Evolutionary conservation across 2,797 vertebrate genomes (phyloP).

Genomic region (Echiichthys vipera): DNA sequence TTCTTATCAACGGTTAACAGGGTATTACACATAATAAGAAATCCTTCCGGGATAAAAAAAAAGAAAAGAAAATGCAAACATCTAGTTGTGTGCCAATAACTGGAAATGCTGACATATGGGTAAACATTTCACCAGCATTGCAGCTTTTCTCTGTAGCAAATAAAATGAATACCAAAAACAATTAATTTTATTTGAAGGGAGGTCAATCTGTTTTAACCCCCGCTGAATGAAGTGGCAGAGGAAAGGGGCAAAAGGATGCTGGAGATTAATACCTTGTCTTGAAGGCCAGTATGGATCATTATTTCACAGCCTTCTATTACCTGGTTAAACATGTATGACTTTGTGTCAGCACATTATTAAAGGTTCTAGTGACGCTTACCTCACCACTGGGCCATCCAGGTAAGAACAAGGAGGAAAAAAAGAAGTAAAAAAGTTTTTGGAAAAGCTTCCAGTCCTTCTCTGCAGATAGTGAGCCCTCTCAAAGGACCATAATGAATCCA

Average conservation of each 20-base stretch:
- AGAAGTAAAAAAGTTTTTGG: conserved; percentile 43
- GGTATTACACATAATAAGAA: conserved; percentile 77
- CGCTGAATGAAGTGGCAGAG: conserved; percentile 60
- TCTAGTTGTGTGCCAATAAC: conserved; percentile 73
- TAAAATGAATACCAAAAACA: conserved; percentile 77
- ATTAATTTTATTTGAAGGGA: conserved; percentile 82
- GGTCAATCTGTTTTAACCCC: conserved; percentile 80
- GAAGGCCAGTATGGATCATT: conserved; percentile 82
- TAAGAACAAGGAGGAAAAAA: conserved; percentile 36
- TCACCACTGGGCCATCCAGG: conserved; percentile 58
- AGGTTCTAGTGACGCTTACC: conserved; percentile 69
- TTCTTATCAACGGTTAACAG: conserved; percentile 81
- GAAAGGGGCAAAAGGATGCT: conserved; percentile 57
- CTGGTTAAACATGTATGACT: conserved; percentile 82
- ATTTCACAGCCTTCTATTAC: conserved; percentile 76
- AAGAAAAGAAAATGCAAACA: conserved; percentile 57
- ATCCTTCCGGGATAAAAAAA: conserved; percentile 63
- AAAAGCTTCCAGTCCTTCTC: conserved; percentile 52
- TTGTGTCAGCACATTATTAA: conserved; percentile 81
- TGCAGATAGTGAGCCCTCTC: conserved; percentile 41
- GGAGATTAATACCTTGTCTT: conserved; percentile 80
- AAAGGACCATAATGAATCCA: conserved; percentile 49
- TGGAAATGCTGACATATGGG: conserved; percentile 76
- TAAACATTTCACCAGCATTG: conserved; percentile 76
- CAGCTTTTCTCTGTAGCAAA: conserved; percentile 77